A percentile compares a stretch with the other conserved stretches of the same genome.
Conservation (phyloP, 2,797 vertebrate species). For the Hypotaenidia philippensis region DNA sequence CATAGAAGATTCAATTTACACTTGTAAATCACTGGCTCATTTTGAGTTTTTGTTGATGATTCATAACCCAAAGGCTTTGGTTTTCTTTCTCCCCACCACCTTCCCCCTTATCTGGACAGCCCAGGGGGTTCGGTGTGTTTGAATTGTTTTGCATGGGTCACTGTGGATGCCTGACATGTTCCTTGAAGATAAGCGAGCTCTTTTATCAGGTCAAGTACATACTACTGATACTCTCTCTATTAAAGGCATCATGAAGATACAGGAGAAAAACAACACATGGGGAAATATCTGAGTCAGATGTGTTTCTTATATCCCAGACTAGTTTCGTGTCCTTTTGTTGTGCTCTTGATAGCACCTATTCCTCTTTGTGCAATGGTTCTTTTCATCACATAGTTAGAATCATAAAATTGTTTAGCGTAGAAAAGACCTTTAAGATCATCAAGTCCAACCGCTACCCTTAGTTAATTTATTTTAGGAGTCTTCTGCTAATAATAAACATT, state of each 20-base stretch:
- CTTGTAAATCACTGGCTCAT: not conserved
- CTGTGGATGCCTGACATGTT: not conserved
- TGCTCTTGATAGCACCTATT: not conserved
- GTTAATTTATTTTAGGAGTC: not conserved
- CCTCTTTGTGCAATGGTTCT: not conserved
- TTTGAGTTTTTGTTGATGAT: not conserved
- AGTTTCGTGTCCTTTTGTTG: not conserved
- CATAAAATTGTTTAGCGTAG: too few species aligned
- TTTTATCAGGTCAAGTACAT: not conserved
- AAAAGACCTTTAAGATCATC: too few species aligned
- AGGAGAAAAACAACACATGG: not conserved
- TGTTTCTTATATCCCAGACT: not conserved
- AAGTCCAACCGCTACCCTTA: too few species aligned
- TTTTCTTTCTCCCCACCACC: not conserved
- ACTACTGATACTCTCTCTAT: not conserved
- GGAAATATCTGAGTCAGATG: not conserved
- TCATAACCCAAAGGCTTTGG: not conserved
- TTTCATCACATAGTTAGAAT: not conserved
- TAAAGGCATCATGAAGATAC: not conserved
- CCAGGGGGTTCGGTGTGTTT: not conserved
- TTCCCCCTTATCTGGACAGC: not conserved
- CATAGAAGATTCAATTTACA: not conserved
- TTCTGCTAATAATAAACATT: not conserved
- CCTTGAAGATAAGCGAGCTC: slow-evolving; percentile 6
- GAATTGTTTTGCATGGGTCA: not conserved